Conservation (phyloP, 1,140 invertebrate genomes). For the Cecropterus lyciades region DNA sequence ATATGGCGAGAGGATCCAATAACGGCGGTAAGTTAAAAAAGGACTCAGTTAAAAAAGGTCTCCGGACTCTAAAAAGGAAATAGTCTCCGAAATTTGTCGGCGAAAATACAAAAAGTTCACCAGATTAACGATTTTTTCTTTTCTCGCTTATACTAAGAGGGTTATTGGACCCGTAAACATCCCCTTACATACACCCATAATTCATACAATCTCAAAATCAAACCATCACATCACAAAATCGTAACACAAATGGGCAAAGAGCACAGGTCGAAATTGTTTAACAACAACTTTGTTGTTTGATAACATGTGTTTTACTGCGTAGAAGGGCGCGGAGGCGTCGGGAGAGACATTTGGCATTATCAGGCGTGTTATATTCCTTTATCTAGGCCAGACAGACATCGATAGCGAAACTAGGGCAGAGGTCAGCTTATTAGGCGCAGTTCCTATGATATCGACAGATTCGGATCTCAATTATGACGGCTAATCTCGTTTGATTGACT, state of each 20-base stretch:
- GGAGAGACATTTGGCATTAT: conserved; percentile 27
- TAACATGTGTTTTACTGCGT: conserved; percentile 23
- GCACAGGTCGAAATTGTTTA: conserved; percentile 25
- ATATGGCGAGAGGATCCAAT: too few species aligned
- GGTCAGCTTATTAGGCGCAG: conserved; percentile 67
- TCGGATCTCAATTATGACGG: conserved; percentile 1
- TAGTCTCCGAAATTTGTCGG: too few species aligned
- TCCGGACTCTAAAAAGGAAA: too few species aligned
- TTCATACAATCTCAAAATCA: too few species aligned
- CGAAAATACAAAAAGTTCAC: too few species aligned
- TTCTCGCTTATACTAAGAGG: too few species aligned
- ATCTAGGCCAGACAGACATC: conserved; percentile 63
- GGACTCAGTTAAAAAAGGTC: too few species aligned
- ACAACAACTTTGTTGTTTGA: conserved; percentile 23
- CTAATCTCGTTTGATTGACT: conserved; percentile 4
- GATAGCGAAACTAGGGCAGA: conserved; percentile 61
- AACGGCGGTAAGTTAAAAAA: too few species aligned
- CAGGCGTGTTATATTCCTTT: conserved; percentile 34
- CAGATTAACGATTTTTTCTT: too few species aligned
- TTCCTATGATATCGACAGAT: conserved; percentile 35
- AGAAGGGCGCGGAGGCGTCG: conserved; percentile 32
- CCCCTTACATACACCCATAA: too few species aligned
- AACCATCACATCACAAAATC: background rate
- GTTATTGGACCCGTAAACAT: too few species aligned
- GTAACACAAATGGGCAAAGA: background rate